Evolutionary conservation across 1,140 invertebrate genomes (phyloP), one percentile per base, ranked within the genome.

Genomic region (Drosophila leontia): DNA sequence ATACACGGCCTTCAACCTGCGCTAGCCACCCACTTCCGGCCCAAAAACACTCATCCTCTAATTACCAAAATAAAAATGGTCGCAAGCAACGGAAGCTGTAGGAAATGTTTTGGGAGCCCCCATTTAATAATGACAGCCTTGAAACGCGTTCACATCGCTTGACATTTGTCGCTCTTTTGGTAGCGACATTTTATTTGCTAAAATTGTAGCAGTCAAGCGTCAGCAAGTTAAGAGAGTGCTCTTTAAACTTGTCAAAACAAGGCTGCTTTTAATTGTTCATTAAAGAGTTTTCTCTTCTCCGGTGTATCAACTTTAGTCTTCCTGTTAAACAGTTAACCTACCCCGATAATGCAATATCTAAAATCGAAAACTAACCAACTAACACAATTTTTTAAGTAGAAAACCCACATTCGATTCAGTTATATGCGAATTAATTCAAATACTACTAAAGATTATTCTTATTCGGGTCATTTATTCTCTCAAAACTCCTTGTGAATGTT

Each of bases 121-220:
- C 55, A 55, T 47, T 45, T 72, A 74, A 72, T 74, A 72, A 72
- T 74, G 70, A 8, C 55, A 74, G 45, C 70, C 70, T 72, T 72
- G 70, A 72, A 74, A 72, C 53, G 60, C 35, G 35, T 34, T 60
- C 68, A 56, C 70, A 72, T 51, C 29, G 53, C 69, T 42, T 59
- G 55, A 72, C 70, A 60, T 74, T 74, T 74, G 68, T 74, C 59
- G 69, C 67, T 53, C 53, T 35, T 72, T 74, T 35, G 15, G 15
- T 11, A 45, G 37, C 19, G 23, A 60, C 32, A 60, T 60, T 72
- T 60, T 51, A 58, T 48, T 48, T 48, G 26, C 44, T 19, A 69
- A 69, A 48, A 45, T n/a, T 35, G 35, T 19, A 34, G 7, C 42
- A 23, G 12, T 11, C 13, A 32, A 35, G 13, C 17, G 15, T 4